phyloP scores from a whole-genome alignment of 2,113 vertebrate genomes.

The Microcebus jonahi region DNA sequence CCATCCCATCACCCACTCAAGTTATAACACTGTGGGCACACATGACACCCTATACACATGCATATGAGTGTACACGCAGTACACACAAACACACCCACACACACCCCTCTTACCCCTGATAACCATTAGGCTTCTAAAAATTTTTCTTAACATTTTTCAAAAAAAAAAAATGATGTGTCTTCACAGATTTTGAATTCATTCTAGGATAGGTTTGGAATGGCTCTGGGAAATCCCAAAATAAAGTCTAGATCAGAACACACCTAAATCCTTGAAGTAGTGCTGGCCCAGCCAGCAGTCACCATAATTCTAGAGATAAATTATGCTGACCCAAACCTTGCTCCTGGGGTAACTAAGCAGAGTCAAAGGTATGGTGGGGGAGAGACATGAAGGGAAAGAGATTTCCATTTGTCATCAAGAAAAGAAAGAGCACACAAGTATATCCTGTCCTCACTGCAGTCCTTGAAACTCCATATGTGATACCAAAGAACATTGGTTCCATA shows the following conservation, averaged over 20 bases:
- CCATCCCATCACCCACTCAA: not conserved
- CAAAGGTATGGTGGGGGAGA: not conserved
- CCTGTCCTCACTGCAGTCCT: not conserved
- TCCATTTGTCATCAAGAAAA: not conserved
- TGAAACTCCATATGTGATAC: not conserved
- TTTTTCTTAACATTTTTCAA: not conserved
- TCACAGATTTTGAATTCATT: not conserved
- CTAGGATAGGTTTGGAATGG: not conserved
- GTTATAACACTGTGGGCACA: not conserved
- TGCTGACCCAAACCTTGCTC: no score
- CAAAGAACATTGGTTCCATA: not conserved
- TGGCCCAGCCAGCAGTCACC: not conserved
- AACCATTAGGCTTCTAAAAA: not conserved
- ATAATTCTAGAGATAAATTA: not conserved
- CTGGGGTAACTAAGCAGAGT: not conserved
- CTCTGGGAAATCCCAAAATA: not conserved
- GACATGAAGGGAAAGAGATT: not conserved
- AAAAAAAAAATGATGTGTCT: not conserved
- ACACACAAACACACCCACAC: not conserved
- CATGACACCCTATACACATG: no score
- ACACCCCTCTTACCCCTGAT: not conserved
- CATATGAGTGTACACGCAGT: no score
- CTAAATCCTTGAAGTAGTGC: not conserved
- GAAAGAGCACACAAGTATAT: not conserved
- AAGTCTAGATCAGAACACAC: not conserved